Base-by-base conservation (phyloP, 2,113 vertebrate species). In the Cochlearius cochlearius region DNA sequence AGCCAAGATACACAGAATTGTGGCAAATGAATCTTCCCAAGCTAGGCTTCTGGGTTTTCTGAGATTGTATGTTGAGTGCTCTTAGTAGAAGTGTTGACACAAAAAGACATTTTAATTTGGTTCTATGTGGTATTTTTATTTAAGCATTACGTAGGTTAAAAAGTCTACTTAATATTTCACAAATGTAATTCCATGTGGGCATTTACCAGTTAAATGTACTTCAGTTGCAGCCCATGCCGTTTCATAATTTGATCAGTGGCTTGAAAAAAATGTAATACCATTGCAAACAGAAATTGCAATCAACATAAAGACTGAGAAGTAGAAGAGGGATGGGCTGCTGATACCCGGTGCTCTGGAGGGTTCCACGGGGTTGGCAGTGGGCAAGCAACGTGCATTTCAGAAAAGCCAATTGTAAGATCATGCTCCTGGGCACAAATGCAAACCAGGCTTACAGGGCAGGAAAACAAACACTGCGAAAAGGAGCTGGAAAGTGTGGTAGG, bases 321-420 rank as follows among this genome's bases (percentile, higher is more conserved):
- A n/a, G 12, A 66, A 88, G 63, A 77, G 9, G 30, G 5, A 27
- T 1, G 1, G 32, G 22, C 9, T 76, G 36, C 22, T 53, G 27
- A 29, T 32, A 39, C 11, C 23, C 20, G 38, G 23, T 12, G 9
- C 12, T 39, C 34, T 86, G 36, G 36, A 60, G n/a, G 22, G 11
- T 30, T 82, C 53, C 1, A 1, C 0, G 1, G 27, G 12, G 2
- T 13, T 80, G n/a, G 9, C 9, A 75, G 15, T 7, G 26, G 18
- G 53, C n/a, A 88, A 86, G 16, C 29, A 81, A 23, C 0, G 0
- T 23, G 6, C 21, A 17, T 30, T 69, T 78, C 34, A 75, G n/a
- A 82, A 85, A 73, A 67, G 47, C 19, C 56, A 32, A 12, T 6
- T 11, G 14, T 27, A 63, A 63, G 32, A 19, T 49, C 14, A 32